Evolutionary conservation across 2,113 vertebrate species (phyloP).

Genomic region (Grallaria varia): DNA sequence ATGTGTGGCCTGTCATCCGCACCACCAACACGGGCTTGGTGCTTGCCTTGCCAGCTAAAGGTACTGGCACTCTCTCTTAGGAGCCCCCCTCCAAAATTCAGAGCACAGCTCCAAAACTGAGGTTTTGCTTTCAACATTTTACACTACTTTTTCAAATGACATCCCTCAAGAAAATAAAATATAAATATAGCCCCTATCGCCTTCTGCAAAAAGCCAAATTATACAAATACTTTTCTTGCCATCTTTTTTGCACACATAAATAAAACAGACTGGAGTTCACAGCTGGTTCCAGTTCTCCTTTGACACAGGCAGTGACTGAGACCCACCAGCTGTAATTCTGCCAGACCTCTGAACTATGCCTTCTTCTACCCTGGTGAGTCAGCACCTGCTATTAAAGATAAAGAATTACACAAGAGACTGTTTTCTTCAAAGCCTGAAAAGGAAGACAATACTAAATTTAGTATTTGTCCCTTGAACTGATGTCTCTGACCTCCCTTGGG

Average conservation of each 20-base stretch:
- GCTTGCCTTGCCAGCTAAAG: background rate
- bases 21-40: rapidly evolving
- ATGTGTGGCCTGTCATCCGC: background rate
- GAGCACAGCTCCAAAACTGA: background rate
- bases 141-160: background rate
- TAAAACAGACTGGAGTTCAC: background rate
- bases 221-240: background rate
- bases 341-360: background rate
- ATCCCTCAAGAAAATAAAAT: background rate
- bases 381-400: background rate
- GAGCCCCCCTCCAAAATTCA: background rate
- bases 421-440: background rate
- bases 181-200: background rate
- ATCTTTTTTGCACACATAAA: background rate
- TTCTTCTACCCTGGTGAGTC: background rate
- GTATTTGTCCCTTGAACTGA: background rate
- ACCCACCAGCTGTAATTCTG: background rate
- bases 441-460: background rate
- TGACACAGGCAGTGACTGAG: background rate
- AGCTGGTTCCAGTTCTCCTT: background rate
- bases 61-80: too few species aligned
- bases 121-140: background rate
- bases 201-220: background rate
- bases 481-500: background rate
- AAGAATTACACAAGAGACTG: background rate